Evolutionary conservation across 2,113 vertebrate species (phyloP), one percentile per base, ranked within the genome.

Genomic region (Bos javanicus): DNA sequence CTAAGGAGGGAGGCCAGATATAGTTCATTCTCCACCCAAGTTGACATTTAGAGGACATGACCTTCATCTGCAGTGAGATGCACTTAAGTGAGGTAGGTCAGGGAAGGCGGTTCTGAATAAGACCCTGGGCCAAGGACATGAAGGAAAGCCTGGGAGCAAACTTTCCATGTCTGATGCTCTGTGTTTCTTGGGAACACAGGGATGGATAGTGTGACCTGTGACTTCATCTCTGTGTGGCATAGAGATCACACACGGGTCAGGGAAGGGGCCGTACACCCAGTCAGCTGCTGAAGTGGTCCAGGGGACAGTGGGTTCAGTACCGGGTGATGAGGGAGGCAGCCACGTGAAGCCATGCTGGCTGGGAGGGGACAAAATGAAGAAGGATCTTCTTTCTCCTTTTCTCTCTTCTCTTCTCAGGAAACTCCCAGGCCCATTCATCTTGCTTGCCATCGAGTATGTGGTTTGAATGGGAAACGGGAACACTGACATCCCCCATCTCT

Each of bases 401-500:
- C 85, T 91, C 59, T 43, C 59, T 43, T 28, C 10, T 39, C 60
- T 6, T 64, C 56, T 46, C 12, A 36, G 89, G 87, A 94, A 85
- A 52, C 60, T 88, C 96, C 81, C 57, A 78, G 92, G 43, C 80
- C 78, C 95, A 97, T 97, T 96, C 83, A 97, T 98, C 97, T 97
- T 94, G 62, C 96, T 96, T 93, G 95, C 91, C 62, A n/a, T 86
- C 16, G 93, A 97, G 88, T 84, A 95, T 98, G 98, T 97, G 98
- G 98, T 95, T 98, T 98, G 97, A 99, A 98, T 98, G 97, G 93
- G 98, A 98, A 98, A 98, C 21, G 94, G 98, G 97, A 94, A 96
- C 96, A 97, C 95, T 98, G 98, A 97, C 97, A 96, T 98, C 92
- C 96, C 96, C 97, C 98, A 98, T 99, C 98, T 98, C 97, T 98